Percentiles rank a stretch among this genome's conserved stretches.
These are phyloP conservation scores for Lota lota DNA, from an alignment of 2,113 vertebrate genomes.

Conservation along the genomic window DNA sequence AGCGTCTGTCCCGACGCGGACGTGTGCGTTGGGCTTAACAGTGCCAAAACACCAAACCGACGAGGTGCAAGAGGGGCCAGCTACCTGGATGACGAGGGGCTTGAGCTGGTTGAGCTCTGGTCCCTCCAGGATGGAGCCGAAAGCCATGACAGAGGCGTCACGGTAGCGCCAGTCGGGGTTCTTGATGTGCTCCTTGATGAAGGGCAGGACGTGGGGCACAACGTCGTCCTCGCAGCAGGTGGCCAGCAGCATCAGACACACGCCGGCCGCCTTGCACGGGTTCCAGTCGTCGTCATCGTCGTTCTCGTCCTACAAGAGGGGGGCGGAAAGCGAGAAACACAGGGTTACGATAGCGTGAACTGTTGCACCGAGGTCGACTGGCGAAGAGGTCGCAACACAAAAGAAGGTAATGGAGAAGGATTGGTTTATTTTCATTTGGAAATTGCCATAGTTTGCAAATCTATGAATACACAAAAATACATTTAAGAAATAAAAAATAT, in stretches of 20 bases:
- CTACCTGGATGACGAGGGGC: slow-evolving; percentile 91
- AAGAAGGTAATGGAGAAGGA: too few relatives aligned
- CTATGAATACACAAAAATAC: too few relatives aligned
- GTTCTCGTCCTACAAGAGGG: slow-evolving; percentile 84
- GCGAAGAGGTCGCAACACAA: too few relatives aligned
- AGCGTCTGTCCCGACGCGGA: too few relatives aligned
- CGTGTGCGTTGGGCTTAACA: too few relatives aligned
- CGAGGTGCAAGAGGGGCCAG: background rate
- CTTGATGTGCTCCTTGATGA: slow-evolving; percentile 97
- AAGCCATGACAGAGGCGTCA: slow-evolving; percentile 97
- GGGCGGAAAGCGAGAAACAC: too few relatives aligned
- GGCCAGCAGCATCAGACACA: slow-evolving; percentile 96
- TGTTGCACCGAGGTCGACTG: too few relatives aligned
- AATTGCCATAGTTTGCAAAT: too few relatives aligned
- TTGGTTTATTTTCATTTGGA: too few relatives aligned
- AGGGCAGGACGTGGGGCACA: slow-evolving; percentile 94
- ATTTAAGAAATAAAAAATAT: too few relatives aligned
- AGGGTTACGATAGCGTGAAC: too few relatives aligned
- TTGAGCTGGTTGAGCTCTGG: slow-evolving; percentile 96
- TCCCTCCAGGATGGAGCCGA: slow-evolving; percentile 94
- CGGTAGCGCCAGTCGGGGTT: slow-evolving; percentile 92
- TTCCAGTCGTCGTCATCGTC: slow-evolving; percentile 98
- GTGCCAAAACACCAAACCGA: background rate
- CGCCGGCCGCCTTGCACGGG: slow-evolving; percentile 94
- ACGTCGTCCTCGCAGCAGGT: slow-evolving; percentile 98